A percentile compares a stretch with the other conserved stretches of the same genome.
Evolutionary conservation across 2,797 vertebrate genomes (phyloP).

Genomic region (Amblyraja radiata): DNA sequence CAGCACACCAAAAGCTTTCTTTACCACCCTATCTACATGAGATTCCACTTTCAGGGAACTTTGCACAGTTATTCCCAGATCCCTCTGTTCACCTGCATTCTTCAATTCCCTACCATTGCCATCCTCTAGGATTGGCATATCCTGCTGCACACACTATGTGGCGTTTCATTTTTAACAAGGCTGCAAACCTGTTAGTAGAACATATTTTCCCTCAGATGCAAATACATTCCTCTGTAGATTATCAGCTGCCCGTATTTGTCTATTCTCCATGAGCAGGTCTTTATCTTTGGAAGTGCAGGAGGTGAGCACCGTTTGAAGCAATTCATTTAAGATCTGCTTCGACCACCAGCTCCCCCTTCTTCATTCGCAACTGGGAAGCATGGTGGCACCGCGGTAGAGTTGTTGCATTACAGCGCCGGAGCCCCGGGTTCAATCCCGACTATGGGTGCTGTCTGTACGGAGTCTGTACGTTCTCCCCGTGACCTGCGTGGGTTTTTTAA

Average conservation of each 20-base stretch:
- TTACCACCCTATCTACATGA: too few relatives aligned
- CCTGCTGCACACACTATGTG: conserved; percentile 10
- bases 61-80: too few relatives aligned
- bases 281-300: neutral
- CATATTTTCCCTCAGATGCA: conserved; percentile 4
- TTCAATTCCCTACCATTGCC: too few relatives aligned
- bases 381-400: neutral
- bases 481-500: too few relatives aligned
- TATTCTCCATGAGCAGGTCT: neutral
- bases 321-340: neutral
- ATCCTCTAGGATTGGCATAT: neutral
- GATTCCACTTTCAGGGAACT: too few relatives aligned
- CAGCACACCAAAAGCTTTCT: too few relatives aligned
- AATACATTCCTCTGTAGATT: neutral
- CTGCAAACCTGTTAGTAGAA: conserved; percentile 16
- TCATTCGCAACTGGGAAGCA: neutral
- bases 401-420: neutral
- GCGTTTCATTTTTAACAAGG: conserved; percentile 17
- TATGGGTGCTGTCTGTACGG: too few relatives aligned
- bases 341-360: too few relatives aligned
- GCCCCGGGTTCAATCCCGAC: too few relatives aligned
- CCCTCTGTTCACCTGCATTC: too few relatives aligned
- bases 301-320: neutral
- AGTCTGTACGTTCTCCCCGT: too few relatives aligned
- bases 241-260: conserved; percentile 27